Base-by-base conservation (phyloP, 2,797 vertebrate genomes). In the Columba guinea region DNA sequence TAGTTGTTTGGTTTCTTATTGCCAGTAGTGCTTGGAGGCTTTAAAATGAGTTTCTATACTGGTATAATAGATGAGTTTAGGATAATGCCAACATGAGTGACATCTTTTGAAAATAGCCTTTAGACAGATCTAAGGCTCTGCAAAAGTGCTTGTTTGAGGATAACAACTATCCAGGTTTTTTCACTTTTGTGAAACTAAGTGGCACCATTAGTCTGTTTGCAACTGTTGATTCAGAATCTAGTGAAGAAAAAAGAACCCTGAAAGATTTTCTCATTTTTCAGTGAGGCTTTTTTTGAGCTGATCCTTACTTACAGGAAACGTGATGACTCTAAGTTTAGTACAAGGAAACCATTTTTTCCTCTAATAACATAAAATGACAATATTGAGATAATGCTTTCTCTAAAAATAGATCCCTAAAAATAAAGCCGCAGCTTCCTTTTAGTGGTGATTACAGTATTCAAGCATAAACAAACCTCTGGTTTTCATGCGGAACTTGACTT, bases 391-490 rank as follows among this genome's bases (percentile, higher is more conserved):
- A 76, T 53, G 27, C 64, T 74, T 79, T 89, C 5, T 46, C 63
- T 95, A 94, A 91, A 96, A 96, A 91, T 95, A 93, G 89, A 87
- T 86, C 27, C 77, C 77, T 91, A 74, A 82, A 95, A 96, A 96
- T 96, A 97, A 94, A 84, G 35, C 35, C 28, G 34, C 76, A 67
- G 60, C 90, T 97, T 97, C 95, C 93, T 93, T 91, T 84, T 94
- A 63, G 80, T 59, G 10, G 53, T 79, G 90, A 89, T 76, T 79
- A 24, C 59, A 79, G 49, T 74, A 81, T n/a, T 86, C 9, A 8
- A 78, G 86, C 23, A 60, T 70, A 95, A 95, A 91, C 85, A 95
- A 92, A 93, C 60, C 67, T 84, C 65, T 89, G 28, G 35, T 91
- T 92, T 94, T 87, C 60, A 8, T 52, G 19, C 0, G 4, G 77